phyloP scores from a whole-genome alignment of 2,797 vertebrate species.

The Leptoclinus maculatus region DNA sequence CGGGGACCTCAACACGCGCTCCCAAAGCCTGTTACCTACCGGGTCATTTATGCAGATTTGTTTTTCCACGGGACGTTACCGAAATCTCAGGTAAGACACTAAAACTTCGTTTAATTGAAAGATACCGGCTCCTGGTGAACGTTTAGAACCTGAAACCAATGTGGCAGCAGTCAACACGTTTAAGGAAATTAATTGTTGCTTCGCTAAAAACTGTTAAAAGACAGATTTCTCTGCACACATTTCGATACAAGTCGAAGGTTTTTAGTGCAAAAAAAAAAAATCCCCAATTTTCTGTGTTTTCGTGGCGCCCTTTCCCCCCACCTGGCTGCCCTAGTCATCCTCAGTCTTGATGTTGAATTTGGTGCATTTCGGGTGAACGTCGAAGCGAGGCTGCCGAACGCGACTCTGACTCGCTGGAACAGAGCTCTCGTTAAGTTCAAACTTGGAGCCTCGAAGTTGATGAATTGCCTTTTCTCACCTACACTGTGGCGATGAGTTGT shows the following conservation, averaged over 20 bases:
- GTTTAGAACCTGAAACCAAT: no score
- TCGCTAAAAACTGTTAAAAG: background rate
- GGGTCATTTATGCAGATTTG: background rate
- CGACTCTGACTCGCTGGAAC: no score
- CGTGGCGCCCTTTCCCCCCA: background rate
- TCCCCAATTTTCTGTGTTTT: background rate
- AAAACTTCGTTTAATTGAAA: background rate
- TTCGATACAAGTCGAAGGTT: background rate
- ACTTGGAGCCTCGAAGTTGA: background rate
- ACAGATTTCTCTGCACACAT: background rate
- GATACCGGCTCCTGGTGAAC: accelerated
- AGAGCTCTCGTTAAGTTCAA: no score
- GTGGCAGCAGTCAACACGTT: background rate
- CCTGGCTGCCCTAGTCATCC: constrained; percentile 17
- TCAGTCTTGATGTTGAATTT: background rate
- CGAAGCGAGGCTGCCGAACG: no score
- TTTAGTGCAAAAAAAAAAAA: background rate
- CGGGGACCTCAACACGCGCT: constrained; percentile 28
- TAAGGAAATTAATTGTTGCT: background rate
- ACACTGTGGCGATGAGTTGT: no score
- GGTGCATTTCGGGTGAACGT: background rate
- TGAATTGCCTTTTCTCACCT: background rate
- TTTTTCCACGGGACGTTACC: background rate
- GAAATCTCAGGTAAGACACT: constrained; percentile 51
- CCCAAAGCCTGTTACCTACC: background rate